Evolutionary conservation across 2,113 vertebrate species (phyloP).

Genomic region (Microcebus lehilahytsara): DNA sequence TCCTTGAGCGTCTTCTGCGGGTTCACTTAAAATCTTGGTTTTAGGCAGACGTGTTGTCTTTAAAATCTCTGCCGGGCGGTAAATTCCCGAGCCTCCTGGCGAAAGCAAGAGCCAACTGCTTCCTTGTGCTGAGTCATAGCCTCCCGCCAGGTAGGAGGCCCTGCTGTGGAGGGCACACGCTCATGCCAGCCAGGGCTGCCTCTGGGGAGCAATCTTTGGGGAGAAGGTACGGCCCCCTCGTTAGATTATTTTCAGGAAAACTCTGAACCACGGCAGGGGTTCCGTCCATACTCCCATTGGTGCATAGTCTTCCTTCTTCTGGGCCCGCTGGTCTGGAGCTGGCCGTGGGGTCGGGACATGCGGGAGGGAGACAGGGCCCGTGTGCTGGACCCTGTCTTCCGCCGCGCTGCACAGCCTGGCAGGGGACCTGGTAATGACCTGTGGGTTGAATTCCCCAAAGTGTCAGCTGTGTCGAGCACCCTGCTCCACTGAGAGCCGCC

Average conservation of each 20-base stretch:
- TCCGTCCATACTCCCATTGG: fast-evolving
- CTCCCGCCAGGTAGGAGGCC: not conserved
- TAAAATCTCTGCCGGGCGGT: not conserved
- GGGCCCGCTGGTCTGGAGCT: not conserved
- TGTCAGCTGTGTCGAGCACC: not conserved
- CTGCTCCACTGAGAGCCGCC: not conserved
- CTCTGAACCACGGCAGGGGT: not conserved
- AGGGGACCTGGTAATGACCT: not conserved
- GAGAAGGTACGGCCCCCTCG: not conserved
- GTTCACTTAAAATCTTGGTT: not conserved
- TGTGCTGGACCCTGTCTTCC: too few relatives aligned
- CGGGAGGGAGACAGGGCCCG: not conserved
- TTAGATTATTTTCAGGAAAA: not conserved
- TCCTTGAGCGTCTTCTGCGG: not conserved
- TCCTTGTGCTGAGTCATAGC: slow-evolving; percentile 7
- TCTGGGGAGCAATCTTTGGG: not conserved
- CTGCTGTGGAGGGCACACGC: not conserved
- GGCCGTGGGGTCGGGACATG: not conserved
- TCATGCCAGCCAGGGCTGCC: not conserved
- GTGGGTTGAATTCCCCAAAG: not conserved
- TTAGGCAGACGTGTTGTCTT: not conserved
- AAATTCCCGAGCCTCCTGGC: not conserved
- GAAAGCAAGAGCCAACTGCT: not conserved
- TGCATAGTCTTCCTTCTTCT: not conserved
- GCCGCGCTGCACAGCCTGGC: not conserved